A percentile compares a stretch with the other conserved stretches of the same genome.
Conservation (phyloP, 2,888 invertebrate genomes). For the Melanostoma scalare region DNA sequence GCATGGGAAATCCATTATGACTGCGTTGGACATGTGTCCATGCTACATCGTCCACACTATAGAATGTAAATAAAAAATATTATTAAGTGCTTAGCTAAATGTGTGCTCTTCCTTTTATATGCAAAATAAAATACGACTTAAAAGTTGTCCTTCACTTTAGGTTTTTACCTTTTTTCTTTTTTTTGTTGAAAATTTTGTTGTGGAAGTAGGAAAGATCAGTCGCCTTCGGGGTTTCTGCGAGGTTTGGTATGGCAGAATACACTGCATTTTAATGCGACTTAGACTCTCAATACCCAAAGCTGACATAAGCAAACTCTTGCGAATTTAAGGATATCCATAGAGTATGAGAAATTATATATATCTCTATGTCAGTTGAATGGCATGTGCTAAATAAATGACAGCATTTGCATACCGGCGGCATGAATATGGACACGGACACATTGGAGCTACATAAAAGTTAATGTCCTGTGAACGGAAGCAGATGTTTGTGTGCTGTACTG, state of each 20-base stretch:
- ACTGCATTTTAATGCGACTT: constrained; percentile 45
- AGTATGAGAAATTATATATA: constrained; percentile 7
- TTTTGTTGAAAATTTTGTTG: constrained; percentile 1
- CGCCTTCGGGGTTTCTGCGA: constrained; percentile 1
- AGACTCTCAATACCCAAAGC: constrained; percentile 37
- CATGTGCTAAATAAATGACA: constrained; percentile 63
- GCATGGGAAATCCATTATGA: constrained; percentile 27
- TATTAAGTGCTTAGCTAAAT: not conserved
- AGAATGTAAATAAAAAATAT: not conserved
- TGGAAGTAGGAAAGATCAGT: constrained; percentile 8
- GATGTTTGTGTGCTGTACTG: constrained; percentile 48
- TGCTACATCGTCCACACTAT: not conserved
- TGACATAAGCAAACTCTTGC: constrained; percentile 50
- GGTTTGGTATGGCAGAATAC: not conserved
- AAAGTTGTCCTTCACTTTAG: constrained; percentile 19
- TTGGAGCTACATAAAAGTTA: constrained; percentile 66
- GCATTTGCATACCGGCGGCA: constrained; percentile 61
- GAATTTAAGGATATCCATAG: constrained; percentile 60
- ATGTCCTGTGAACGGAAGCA: constrained; percentile 62
- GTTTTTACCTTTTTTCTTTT: constrained; percentile 16
- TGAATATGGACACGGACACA: constrained; percentile 62
- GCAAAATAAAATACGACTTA: constrained; percentile 3
- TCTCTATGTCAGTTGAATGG: constrained; percentile 31
- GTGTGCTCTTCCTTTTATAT: not conserved
- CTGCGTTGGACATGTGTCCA: not conserved